Evolutionary conservation across 2,888 invertebrate species (phyloP).

Genomic region (Agrotis segetum): DNA sequence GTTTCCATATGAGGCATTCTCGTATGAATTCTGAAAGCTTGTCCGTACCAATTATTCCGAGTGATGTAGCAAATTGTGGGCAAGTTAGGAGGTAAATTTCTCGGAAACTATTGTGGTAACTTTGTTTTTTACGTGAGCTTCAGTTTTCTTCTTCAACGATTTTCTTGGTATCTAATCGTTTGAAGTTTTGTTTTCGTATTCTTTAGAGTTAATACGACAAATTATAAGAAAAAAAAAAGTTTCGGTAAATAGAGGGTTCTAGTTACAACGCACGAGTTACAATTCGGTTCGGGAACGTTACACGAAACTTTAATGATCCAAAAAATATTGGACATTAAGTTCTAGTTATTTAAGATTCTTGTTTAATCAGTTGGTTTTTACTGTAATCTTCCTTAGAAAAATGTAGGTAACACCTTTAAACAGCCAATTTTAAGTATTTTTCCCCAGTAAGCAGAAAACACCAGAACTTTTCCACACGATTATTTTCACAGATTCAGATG

Average conservation of each 20-base stretch:
- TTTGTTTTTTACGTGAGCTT: conserved; percentile 17
- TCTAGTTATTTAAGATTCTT: too few relatives aligned
- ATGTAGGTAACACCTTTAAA: too few relatives aligned
- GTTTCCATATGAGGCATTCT: conserved; percentile 29
- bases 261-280: neutral
- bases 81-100: conserved; percentile 51
- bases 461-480: conserved; percentile 14
- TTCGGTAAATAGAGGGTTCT: neutral
- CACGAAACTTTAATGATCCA: too few relatives aligned
- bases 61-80: conserved; percentile 79
- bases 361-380: too few relatives aligned
- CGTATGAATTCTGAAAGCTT: conserved; percentile 69
- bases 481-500: conserved; percentile 23
- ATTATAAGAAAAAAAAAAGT: too few relatives aligned
- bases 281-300: neutral
- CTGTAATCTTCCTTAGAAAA: too few relatives aligned
- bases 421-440: neutral
- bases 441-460: conserved; percentile 4
- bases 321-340: too few relatives aligned
- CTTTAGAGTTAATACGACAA: neutral
- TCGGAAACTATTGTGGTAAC: conserved; percentile 44
- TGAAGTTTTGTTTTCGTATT: neutral
- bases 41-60: conserved; percentile 76
- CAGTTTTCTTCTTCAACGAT: conserved; percentile 1
- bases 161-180: neutral